Evolutionary conservation across 2,797 vertebrate genomes (phyloP).

Genomic region (Sphenodon punctatus): DNA sequence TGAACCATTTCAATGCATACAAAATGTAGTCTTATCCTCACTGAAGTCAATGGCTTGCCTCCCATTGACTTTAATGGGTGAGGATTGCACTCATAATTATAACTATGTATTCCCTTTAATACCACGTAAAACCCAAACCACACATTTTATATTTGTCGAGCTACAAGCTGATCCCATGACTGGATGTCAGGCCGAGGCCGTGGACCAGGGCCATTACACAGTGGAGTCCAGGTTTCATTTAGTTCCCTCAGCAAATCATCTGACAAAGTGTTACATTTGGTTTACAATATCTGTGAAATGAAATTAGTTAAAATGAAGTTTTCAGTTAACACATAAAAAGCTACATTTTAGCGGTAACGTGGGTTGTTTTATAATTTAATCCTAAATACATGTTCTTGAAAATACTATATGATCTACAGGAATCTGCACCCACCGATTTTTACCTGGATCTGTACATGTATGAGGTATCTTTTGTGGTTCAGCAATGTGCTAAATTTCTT

Average conservation of each 20-base stretch:
- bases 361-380: not conserved
- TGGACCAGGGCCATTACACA: no score
- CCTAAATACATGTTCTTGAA: not conserved
- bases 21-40: no score
- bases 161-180: no score
- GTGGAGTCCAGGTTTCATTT: no score
- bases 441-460: not conserved
- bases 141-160: no score
- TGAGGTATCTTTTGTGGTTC: conserved; percentile 21
- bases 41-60: no score
- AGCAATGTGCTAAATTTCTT: conserved; percentile 11
- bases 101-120: no score
- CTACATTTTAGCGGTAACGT: not conserved
- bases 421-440: not conserved
- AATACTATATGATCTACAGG: not conserved
- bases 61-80: no score
- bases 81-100: no score
- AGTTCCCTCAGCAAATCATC: fast-evolving
- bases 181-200: no score
- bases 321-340: fast-evolving
- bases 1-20: no score
- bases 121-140: no score
- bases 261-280: not conserved
- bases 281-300: not conserved
- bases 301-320: not conserved